Evolutionary conservation across 2,888 invertebrate species (phyloP).

Genomic region (Alitta virens): DNA sequence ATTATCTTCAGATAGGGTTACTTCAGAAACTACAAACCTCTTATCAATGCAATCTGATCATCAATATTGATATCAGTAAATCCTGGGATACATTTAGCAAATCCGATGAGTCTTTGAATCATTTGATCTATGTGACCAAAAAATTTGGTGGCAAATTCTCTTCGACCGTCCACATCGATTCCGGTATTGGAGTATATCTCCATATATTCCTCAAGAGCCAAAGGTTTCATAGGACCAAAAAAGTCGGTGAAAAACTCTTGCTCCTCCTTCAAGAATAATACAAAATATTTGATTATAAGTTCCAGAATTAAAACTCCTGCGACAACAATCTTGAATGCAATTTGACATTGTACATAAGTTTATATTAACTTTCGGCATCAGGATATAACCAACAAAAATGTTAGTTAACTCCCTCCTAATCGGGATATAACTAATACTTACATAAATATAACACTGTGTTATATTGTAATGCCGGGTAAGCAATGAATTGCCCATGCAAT

Average conservation of each 20-base stretch:
- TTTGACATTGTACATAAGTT: too few relatives aligned
- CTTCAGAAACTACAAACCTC: conserved; percentile 47
- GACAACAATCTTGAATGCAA: too few relatives aligned
- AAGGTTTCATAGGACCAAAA: conserved; percentile 43
- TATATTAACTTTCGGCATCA: too few relatives aligned
- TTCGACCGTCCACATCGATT: conserved; percentile 48
- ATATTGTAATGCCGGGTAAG: too few relatives aligned
- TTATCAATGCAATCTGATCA: conserved; percentile 50
- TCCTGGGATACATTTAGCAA: conserved; percentile 53
- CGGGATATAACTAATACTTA: too few relatives aligned
- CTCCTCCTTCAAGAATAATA: conserved; percentile 35
- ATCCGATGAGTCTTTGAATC: conserved; percentile 43
- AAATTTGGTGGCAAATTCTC: conserved; percentile 36
- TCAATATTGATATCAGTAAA: conserved; percentile 43
- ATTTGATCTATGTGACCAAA: conserved; percentile 43
- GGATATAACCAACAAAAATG: too few relatives aligned
- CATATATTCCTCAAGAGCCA: conserved; percentile 44
- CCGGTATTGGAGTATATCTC: conserved; percentile 50
- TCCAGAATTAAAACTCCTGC: too few relatives aligned
- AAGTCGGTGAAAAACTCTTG: conserved; percentile 35
- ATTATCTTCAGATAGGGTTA: too few relatives aligned
- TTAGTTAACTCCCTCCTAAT: too few relatives aligned
- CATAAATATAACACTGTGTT: too few relatives aligned
- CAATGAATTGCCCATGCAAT: too few relatives aligned
- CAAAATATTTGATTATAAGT: too few relatives aligned